Conservation (phyloP, 2,797 vertebrate species). For the Brachyalestes nurse region DNA sequence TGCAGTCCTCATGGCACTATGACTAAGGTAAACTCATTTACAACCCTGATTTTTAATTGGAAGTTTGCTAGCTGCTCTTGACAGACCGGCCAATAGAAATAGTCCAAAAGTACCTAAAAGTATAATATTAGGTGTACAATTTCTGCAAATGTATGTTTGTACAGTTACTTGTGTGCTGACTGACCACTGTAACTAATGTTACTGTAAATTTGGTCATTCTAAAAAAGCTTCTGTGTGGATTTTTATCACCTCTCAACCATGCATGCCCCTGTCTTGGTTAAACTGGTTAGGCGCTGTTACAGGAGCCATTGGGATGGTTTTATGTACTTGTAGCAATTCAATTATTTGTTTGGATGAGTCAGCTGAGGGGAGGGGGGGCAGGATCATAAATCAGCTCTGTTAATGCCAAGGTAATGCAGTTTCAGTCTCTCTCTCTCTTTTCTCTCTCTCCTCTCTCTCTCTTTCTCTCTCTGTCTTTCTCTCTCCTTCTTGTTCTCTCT, state of each 20-base stretch:
- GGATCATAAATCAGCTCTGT: slow-evolving; percentile 84
- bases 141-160: no score
- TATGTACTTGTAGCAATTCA: slow-evolving; percentile 87
- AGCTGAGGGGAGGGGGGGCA: slow-evolving; percentile 71
- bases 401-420: slow-evolving; percentile 88
- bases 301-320: slow-evolving; percentile 84
- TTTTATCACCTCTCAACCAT: slow-evolving; percentile 35
- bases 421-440: slow-evolving; percentile 63
- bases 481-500: slow-evolving; percentile 25
- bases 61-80: no score
- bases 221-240: neutral
- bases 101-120: no score
- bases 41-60: no score
- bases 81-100: no score
- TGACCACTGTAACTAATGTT: neutral
- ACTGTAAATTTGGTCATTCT: neutral
- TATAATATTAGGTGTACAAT: no score
- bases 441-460: no score
- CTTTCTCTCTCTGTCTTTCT: no score
- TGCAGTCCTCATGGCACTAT: no score
- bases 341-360: slow-evolving; percentile 85
- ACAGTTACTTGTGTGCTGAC: neutral
- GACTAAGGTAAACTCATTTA: no score
- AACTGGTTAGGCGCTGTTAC: slow-evolving; percentile 81
- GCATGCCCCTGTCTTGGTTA: slow-evolving; percentile 72